phyloP scores from a whole-genome alignment of 2,888 invertebrate genomes.

The Drosophila merina region DNA sequence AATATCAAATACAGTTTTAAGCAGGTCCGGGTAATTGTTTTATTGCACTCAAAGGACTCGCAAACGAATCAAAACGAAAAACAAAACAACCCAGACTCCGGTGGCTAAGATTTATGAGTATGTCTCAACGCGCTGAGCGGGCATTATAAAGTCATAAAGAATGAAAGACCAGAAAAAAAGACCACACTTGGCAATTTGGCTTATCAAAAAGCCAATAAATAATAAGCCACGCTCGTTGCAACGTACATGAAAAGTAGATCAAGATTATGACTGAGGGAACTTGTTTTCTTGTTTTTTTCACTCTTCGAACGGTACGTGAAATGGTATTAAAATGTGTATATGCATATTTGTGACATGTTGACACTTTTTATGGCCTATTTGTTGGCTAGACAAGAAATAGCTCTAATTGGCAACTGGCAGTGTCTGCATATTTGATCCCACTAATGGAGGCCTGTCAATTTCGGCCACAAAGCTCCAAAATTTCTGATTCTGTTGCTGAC shows the following conservation, averaged over 20 bases:
- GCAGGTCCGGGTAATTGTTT: slow-evolving; percentile 71
- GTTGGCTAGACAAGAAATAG: slow-evolving; percentile 37
- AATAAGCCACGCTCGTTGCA: slow-evolving; percentile 47
- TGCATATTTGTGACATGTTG: slow-evolving; percentile 39
- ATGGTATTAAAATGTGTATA: background rate
- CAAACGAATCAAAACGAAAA: slow-evolving; percentile 55
- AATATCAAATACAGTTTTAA: slow-evolving; percentile 58
- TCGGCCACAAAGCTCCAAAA: slow-evolving; percentile 20
- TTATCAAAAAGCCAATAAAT: slow-evolving; percentile 50
- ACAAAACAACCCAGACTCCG: slow-evolving; percentile 41
- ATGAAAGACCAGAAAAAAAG: slow-evolving; percentile 12
- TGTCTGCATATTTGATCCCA: slow-evolving; percentile 53
- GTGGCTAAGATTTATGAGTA: slow-evolving; percentile 50
- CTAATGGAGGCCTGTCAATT: slow-evolving; percentile 45
- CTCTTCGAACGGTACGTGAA: slow-evolving; percentile 1
- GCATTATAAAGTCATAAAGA: slow-evolving; percentile 37
- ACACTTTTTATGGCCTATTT: slow-evolving; percentile 43
- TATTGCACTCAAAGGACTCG: slow-evolving; percentile 67
- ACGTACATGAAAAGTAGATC: slow-evolving; percentile 57
- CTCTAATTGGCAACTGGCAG: slow-evolving; percentile 62
- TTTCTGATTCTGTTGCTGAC: slow-evolving; percentile 26
- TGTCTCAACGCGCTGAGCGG: slow-evolving; percentile 6
- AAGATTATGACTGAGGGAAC: slow-evolving; percentile 39
- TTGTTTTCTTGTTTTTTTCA: slow-evolving; percentile 8
- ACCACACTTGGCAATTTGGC: slow-evolving; percentile 40